A percentile compares a stretch with the other conserved stretches of the same genome.
These are phyloP conservation scores for Stercorarius parasiticus DNA, from an alignment of 2,113 vertebrate genomes.

Conservation along the genomic window DNA sequence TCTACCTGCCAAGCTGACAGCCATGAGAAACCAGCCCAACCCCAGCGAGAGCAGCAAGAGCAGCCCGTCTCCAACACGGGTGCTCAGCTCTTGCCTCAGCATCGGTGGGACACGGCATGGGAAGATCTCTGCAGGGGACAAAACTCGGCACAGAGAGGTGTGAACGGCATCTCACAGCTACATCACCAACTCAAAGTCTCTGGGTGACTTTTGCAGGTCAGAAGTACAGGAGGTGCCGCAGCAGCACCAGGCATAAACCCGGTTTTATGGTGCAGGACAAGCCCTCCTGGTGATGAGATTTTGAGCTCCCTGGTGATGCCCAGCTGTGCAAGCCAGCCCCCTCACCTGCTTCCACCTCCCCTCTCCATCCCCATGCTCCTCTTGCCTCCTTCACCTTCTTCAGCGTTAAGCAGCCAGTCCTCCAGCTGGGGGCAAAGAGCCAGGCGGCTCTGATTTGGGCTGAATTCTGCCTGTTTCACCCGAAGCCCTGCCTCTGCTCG, in stretches of 20 bases:
- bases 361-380: not conserved
- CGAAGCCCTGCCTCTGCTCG: not conserved
- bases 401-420: not conserved
- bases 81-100: accelerated
- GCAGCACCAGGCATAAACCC: not conserved
- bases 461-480: not conserved
- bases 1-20: not conserved
- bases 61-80: accelerated
- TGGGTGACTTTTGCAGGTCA: accelerated
- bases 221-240: too few species aligned
- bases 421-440: not conserved
- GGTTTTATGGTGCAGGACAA: not conserved
- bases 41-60: accelerated
- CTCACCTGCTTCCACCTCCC: not conserved
- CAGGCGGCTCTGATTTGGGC: accelerated
- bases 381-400: not conserved
- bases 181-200: accelerated
- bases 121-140: not conserved
- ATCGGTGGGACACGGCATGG: accelerated
- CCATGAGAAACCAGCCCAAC: not conserved
- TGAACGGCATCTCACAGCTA: accelerated
- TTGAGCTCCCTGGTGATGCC: not conserved
- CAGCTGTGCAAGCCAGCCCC: not conserved
- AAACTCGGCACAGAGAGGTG: not conserved
- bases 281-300: not conserved